phyloP scores from a whole-genome alignment of 1,140 invertebrate species.

The Leptopilina boulardi region DNA sequence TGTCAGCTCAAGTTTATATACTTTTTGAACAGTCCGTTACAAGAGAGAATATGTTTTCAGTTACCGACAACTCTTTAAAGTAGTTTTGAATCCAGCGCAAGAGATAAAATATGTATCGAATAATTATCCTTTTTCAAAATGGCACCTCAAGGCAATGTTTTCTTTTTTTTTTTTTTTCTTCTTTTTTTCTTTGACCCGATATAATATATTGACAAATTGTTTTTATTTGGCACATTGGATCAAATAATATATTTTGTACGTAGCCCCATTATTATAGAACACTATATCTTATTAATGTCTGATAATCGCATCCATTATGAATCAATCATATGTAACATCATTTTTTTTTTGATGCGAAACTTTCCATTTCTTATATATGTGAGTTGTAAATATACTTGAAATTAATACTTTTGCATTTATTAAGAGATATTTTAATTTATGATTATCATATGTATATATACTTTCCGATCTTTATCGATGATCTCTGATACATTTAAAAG shows the following conservation, averaged over 20 bases:
- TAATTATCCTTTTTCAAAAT: constrained; percentile 20
- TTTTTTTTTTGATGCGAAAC: background rate
- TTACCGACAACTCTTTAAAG: constrained; percentile 11
- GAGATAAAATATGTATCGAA: constrained; percentile 24
- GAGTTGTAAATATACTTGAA: background rate
- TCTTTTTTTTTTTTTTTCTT: background rate
- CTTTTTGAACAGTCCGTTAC: constrained; percentile 5
- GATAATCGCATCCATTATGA: constrained; percentile 19
- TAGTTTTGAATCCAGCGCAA: background rate
- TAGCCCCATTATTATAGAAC: constrained; percentile 25
- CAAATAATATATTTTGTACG: background rate
- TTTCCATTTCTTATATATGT: constrained; percentile 14
- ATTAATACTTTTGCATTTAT: constrained; percentile 22
- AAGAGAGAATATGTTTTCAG: background rate
- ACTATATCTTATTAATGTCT: constrained; percentile 29
- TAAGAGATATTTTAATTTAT: constrained; percentile 27
- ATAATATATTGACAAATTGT: constrained; percentile 28
- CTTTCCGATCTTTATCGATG: constrained; percentile 26
- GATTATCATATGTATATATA: background rate
- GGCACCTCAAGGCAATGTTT: constrained; percentile 20
- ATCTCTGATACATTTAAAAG: constrained; percentile 4
- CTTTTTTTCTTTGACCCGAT: background rate
- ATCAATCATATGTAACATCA: constrained; percentile 2
- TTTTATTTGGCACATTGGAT: constrained; percentile 28
- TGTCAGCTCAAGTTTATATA: constrained; percentile 4